Conservation (phyloP, 2,113 vertebrate species). For the Dromas ardeola region DNA sequence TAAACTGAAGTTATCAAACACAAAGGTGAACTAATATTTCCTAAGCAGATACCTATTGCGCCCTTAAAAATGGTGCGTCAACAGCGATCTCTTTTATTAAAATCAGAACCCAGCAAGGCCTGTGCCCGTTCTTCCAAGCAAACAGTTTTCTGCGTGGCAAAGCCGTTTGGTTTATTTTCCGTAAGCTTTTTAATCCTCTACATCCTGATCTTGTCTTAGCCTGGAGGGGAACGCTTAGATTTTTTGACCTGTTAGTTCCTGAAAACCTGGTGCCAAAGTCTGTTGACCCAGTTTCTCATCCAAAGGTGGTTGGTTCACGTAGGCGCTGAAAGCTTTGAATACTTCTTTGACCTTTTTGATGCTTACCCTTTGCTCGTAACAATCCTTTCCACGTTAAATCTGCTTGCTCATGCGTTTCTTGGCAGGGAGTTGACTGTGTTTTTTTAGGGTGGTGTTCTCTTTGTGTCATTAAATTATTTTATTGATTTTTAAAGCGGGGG, state of each 20-base stretch:
- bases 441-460: neutral
- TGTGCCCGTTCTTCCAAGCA: neutral
- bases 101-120: neutral
- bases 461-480: neutral
- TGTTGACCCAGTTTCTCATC: neutral
- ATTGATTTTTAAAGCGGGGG: neutral
- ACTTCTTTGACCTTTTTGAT: neutral
- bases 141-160: neutral
- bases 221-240: constrained; percentile 3
- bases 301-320: neutral
- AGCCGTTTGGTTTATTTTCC: neutral
- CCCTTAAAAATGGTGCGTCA: neutral
- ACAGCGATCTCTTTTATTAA: fast-evolving
- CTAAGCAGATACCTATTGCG: fast-evolving
- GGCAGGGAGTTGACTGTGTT: neutral
- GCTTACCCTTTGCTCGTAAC: neutral
- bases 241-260: constrained; percentile 30
- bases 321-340: neutral
- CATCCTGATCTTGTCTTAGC: constrained; percentile 50
- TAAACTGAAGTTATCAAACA: neutral
- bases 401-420: neutral
- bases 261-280: neutral
- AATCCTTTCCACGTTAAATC: neutral
- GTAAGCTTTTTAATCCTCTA: constrained; percentile 39
- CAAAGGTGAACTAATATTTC: neutral